A percentile compares a stretch with the other conserved stretches of the same genome.
Conservation (phyloP, 2,113 vertebrate genomes). For the human (Homo sapiens) region GRCh38 chr17:59930001-59930500, state of each 20-base stretch:
- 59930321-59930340: conserved; percentile 68
- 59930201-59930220: conserved; percentile 68
- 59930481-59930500: conserved; percentile 68
- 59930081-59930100: conserved; percentile 59
- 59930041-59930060: conserved; percentile 44
- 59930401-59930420: conserved; percentile 69
- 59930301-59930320: conserved; percentile 61
- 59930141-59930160: conserved; percentile 99
- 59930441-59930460: conserved; percentile 72
- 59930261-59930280: conserved; percentile 58
- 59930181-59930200: conserved; percentile 67
- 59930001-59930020: conserved; percentile 53
- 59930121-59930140: conserved; percentile 99
- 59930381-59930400: conserved; percentile 60
- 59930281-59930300: conserved; percentile 55
- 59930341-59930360: conserved; percentile 74
- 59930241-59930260: conserved; percentile 36
- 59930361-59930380: conserved; percentile 68
- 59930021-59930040: conserved; percentile 61
- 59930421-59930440: conserved; percentile 75
- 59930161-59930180: conserved; percentile 98
- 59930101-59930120: conserved; percentile 88
- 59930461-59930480: conserved; percentile 71
- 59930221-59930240: conserved; percentile 33
- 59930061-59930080: conserved; percentile 37